Conservation (phyloP, 1,140 invertebrate species). For the Tetraneura akinire region DNA sequence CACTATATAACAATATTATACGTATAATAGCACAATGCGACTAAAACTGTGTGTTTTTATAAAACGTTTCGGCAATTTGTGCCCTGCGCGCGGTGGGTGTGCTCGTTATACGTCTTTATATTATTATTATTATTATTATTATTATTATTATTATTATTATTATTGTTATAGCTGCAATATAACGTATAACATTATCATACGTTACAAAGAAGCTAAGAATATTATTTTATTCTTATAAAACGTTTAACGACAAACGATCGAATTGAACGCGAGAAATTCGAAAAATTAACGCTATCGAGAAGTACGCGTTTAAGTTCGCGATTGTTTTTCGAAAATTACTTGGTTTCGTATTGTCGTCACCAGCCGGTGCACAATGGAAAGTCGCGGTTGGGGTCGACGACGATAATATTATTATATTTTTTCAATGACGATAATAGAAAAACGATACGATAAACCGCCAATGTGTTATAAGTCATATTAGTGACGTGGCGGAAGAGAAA, state of each 20-base stretch:
- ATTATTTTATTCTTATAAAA: too few species aligned
- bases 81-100: not conserved
- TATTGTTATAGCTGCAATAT: too few species aligned
- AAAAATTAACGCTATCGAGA: not conserved
- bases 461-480: too few species aligned
- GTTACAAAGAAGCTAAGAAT: too few species aligned
- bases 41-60: too few species aligned
- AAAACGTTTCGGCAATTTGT: not conserved
- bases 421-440: not conserved
- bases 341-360: not conserved
- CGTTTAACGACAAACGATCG: not conserved
- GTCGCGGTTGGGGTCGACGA: not conserved
- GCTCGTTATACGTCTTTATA: too few species aligned
- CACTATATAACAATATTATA: not conserved
- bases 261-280: not conserved
- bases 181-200: too few species aligned
- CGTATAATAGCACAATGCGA: not conserved
- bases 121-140: too few species aligned
- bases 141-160: too few species aligned
- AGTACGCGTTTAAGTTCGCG: too few species aligned
- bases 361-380: slow-evolving; percentile 4
- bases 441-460: not conserved
- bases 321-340: slow-evolving; percentile 25
- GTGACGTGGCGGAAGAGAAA: not conserved
- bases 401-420: not conserved